These are phyloP conservation scores for Nasonovia ribisnigri DNA, from an alignment of 2,888 invertebrate species.

Conservation along the genomic window DNA sequence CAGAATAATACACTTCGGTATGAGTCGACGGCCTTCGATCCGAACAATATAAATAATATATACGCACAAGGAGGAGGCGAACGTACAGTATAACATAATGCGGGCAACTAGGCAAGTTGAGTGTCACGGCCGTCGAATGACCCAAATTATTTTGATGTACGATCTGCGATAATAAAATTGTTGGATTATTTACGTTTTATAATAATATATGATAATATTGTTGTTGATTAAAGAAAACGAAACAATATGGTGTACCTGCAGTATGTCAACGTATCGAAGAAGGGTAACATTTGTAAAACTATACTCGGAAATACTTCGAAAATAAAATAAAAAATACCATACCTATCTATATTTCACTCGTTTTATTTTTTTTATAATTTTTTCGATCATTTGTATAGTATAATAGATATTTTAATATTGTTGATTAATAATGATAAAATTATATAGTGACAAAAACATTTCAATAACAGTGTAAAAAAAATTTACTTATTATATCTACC, in stretches of 20 bases:
- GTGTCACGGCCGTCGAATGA: constrained; percentile 40
- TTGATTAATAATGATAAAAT: background rate
- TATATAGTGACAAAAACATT: background rate
- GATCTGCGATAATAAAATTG: background rate
- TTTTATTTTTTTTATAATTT: background rate
- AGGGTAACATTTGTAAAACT: background rate
- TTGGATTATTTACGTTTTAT: background rate
- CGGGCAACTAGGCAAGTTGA: constrained; percentile 7
- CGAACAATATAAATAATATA: background rate
- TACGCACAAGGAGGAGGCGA: background rate
- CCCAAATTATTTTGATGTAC: constrained; percentile 13
- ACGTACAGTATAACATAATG: background rate
- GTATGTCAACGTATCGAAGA: background rate
- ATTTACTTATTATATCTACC: background rate
- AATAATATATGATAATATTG: background rate
- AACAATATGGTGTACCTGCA: background rate
- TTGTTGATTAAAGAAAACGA: background rate
- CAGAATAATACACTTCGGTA: background rate
- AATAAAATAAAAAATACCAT: background rate
- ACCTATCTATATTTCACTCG: background rate
- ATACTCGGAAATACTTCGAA: background rate
- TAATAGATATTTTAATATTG: background rate
- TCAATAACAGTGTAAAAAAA: background rate
- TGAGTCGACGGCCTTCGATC: background rate
- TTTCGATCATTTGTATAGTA: background rate